Evolutionary conservation across 2,888 invertebrate species (phyloP), one percentile per base, ranked within the genome.

Genomic region (Rhodophaea formosa): DNA sequence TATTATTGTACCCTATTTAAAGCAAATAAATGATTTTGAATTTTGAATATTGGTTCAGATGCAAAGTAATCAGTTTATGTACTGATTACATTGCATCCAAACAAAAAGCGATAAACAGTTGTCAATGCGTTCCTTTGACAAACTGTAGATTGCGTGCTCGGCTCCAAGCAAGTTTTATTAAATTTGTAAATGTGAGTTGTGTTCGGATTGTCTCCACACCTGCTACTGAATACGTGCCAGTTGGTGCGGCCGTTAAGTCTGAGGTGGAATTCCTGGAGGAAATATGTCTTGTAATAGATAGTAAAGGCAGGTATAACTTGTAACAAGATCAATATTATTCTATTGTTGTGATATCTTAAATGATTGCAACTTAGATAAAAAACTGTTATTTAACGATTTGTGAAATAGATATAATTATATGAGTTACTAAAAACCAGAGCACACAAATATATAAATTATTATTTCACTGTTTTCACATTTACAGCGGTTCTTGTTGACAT

Each of bases 121-220:
- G 43, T 23, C 8, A 15, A 43, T 30, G 53, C 49, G 49, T 43
- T 49, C 43, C 56, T 56, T 51, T 51, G 58, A 59, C 56, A 59
- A 51, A 55, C 53, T 44, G 59, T 17, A 61, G 59, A 66, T 62
- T 61, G 64, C 60, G 53, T 57, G 60, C 43, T 17, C 55, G 55
- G 58, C 52, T 58, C 61, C 55, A 62, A 61, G 73, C 70, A 75
- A 76, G 72, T 85, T 87, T 86, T 87, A 86, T 86, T 84, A 84
- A 84, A 87, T 84, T 81, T 80, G 78, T 73, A 80, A 79, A 77
- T 75, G 71, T 76, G 72, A 76, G 78, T 75, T 80, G 79, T 79
- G 80, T 79, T 79, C 72, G 75, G 74, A 81, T 82, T 79, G 82
- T 77, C 80, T 75, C 74, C 72, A 69, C 86, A 88, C 88, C 86